phyloP scores from a whole-genome alignment of 2,113 vertebrate genomes.

The Chrysemys picta region DNA sequence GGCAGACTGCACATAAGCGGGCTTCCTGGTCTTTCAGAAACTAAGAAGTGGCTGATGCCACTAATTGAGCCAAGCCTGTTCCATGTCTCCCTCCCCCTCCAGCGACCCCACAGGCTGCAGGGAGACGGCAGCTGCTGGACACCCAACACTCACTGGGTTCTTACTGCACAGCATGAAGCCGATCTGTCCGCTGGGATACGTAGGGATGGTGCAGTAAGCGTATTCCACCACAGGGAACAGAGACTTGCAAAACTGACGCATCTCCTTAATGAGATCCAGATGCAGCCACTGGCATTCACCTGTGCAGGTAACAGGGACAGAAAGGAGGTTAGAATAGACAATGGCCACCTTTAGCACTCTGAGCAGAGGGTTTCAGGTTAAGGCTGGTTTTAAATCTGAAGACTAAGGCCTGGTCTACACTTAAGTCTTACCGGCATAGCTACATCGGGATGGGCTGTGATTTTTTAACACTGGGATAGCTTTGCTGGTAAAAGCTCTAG shows the following conservation, averaged over 20 bases:
- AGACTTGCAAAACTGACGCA: constrained; percentile 95
- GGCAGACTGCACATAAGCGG: neutral
- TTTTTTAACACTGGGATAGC: neutral
- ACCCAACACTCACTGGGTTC: constrained; percentile 84
- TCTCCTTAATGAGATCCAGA: constrained; percentile 97
- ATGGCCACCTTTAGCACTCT: neutral
- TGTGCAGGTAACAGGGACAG: constrained; percentile 54
- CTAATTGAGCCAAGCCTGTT: neutral
- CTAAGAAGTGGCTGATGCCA: neutral
- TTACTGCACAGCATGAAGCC: constrained; percentile 99
- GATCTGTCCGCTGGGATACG: constrained; percentile 97
- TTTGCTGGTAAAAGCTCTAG: neutral
- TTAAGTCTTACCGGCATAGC: neutral
- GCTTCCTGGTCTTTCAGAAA: neutral
- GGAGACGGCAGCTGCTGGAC: neutral
- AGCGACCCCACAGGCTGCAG: rapidly evolving
- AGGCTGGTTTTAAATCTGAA: neutral
- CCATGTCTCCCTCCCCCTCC: neutral
- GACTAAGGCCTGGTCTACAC: neutral
- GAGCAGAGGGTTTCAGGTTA: neutral
- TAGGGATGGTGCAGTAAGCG: constrained; percentile 96
- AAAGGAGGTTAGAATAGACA: neutral
- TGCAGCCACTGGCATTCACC: constrained; percentile 99
- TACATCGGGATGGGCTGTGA: neutral
- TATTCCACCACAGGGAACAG: constrained; percentile 96